A percentile compares a stretch with the other conserved stretches of the same genome.
These are phyloP conservation scores for Coelopa pilipes DNA, from an alignment of 2,888 invertebrate species.

Conservation along the genomic window DNA sequence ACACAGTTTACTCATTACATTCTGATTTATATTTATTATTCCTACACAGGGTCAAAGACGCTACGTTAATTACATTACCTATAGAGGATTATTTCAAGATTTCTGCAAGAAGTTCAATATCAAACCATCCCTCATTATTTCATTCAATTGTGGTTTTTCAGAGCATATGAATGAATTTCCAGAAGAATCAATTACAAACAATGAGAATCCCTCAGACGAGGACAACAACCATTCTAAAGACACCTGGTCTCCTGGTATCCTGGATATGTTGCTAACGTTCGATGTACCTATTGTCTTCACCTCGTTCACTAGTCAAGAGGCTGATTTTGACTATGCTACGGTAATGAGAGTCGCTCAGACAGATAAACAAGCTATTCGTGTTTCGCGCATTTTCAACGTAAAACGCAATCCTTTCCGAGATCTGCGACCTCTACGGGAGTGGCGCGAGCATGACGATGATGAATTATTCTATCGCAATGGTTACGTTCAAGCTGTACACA, in stretches of 20 bases:
- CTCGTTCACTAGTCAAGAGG: slow-evolving; percentile 53
- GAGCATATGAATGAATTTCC: slow-evolving; percentile 39
- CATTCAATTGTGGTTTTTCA: slow-evolving; percentile 59
- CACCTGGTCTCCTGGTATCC: slow-evolving; percentile 49
- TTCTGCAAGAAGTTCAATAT: slow-evolving; percentile 43
- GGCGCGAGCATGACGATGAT: slow-evolving; percentile 49
- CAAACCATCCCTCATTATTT: slow-evolving; percentile 51
- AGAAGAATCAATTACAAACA: background rate
- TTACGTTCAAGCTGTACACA: slow-evolving; percentile 54
- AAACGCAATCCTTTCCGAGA: slow-evolving; percentile 56
- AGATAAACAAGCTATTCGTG: slow-evolving; percentile 34
- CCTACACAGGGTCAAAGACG: slow-evolving; percentile 41
- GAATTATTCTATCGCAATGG: slow-evolving; percentile 56
- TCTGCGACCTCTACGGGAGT: slow-evolving; percentile 53
- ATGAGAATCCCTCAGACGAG: background rate
- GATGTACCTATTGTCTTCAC: slow-evolving; percentile 58
- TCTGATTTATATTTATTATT: background rate
- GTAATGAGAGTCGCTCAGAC: slow-evolving; percentile 41
- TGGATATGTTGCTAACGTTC: slow-evolving; percentile 47
- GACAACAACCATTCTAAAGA: background rate
- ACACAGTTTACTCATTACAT: too few relatives aligned
- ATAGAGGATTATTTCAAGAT: slow-evolving; percentile 46
- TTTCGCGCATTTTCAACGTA: slow-evolving; percentile 48
- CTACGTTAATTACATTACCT: slow-evolving; percentile 36
- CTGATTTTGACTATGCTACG: slow-evolving; percentile 51